phyloP scores from a whole-genome alignment of 2,888 invertebrate species.

The Trachelus stipa region DNA sequence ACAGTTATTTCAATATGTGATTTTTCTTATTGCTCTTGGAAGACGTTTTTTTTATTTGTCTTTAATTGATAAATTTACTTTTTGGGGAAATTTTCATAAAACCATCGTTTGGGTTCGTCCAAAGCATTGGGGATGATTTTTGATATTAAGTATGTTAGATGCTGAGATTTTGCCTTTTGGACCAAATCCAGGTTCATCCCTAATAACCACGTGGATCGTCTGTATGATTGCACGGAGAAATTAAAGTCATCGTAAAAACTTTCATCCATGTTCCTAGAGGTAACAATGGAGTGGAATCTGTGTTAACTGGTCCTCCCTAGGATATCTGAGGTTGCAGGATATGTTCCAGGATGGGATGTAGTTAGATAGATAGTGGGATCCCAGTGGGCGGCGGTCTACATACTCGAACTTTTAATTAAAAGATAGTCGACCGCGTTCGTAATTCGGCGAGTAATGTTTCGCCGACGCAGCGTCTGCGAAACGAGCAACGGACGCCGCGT shows the following conservation, averaged over 20 bases:
- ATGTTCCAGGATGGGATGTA: not conserved
- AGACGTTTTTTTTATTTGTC: too few relatives aligned
- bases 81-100: too few relatives aligned
- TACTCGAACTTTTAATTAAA: slow-evolving; percentile 6
- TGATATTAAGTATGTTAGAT: too few relatives aligned
- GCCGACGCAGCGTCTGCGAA: slow-evolving; percentile 10
- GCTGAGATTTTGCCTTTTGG: too few relatives aligned
- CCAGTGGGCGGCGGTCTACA: not conserved
- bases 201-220: too few relatives aligned
- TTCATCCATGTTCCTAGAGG: not conserved
- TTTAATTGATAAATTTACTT: too few relatives aligned
- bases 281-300: not conserved
- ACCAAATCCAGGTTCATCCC: too few relatives aligned
- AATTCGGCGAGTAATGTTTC: slow-evolving; percentile 10
- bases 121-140: too few relatives aligned
- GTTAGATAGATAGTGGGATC: not conserved
- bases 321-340: not conserved
- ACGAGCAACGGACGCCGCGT: not conserved
- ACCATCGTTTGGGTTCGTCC: too few relatives aligned
- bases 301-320: not conserved
- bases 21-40: too few relatives aligned
- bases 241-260: not conserved
- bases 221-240: not conserved
- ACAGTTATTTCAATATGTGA: too few relatives aligned
- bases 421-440: not conserved